Evolutionary conservation across 92 coral and sea anemone genomes (phyloP).

Genomic region (Metridium senile): DNA sequence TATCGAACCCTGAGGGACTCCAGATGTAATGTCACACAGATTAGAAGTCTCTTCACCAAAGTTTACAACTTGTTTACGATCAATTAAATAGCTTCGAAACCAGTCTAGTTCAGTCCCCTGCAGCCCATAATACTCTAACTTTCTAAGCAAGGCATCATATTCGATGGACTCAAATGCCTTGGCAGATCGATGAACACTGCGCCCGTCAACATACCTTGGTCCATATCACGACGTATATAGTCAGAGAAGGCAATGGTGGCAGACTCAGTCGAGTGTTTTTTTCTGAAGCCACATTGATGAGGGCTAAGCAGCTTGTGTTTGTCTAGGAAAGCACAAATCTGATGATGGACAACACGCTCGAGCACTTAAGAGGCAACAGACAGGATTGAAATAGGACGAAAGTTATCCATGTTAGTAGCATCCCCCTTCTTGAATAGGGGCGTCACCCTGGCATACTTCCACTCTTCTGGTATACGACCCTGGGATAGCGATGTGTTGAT

Average conservation of each 20-base stretch:
- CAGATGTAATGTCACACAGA: background rate
- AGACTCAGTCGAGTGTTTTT: slow-evolving; percentile 47
- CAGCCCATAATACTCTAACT: slow-evolving; percentile 28
- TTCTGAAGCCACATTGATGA: slow-evolving; percentile 62
- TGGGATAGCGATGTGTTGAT: slow-evolving; percentile 44
- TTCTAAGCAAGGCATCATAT: slow-evolving; percentile 37
- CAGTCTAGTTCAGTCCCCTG: slow-evolving; percentile 27
- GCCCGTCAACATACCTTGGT: slow-evolving; percentile 58
- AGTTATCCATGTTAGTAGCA: slow-evolving; percentile 48
- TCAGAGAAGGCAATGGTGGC: slow-evolving; percentile 64
- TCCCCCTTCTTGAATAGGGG: slow-evolving; percentile 63
- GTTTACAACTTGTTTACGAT: slow-evolving; percentile 24
- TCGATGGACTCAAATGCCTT: slow-evolving; percentile 55
- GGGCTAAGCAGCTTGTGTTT: slow-evolving; percentile 53
- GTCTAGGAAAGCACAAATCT: no score
- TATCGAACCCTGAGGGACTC: slow-evolving; percentile 45
- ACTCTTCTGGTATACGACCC: slow-evolving; percentile 40
- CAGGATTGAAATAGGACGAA: slow-evolving; percentile 60
- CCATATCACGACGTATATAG: slow-evolving; percentile 55
- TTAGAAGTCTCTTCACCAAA: slow-evolving; percentile 10
- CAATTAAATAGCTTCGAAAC: slow-evolving; percentile 34
- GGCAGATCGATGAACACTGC: slow-evolving; percentile 67
- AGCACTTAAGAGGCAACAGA: slow-evolving; percentile 45
- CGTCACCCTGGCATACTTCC: slow-evolving; percentile 57
- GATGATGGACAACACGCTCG: no score